Percentiles rank a stretch among this genome's conserved stretches.
These are phyloP conservation scores for Loris lydekkerianus DNA, from an alignment of 2,797 vertebrate species.

Conservation along the genomic window DNA sequence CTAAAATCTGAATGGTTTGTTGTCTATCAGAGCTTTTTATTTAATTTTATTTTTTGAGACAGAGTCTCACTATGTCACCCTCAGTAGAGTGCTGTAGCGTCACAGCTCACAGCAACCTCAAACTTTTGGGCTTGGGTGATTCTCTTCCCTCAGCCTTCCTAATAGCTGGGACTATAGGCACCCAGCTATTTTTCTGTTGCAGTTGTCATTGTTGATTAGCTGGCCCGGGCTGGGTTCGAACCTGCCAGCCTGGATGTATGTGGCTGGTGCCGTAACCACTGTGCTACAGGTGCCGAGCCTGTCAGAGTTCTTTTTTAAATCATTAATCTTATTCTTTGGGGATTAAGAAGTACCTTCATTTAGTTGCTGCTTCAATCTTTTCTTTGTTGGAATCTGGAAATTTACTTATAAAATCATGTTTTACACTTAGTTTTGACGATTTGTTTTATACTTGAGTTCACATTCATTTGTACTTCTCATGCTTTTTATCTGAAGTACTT, in stretches of 20 bases:
- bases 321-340: neutral
- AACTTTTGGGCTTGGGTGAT: too few relatives aligned
- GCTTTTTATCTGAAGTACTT: neutral
- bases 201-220: too few relatives aligned
- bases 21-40: neutral
- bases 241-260: too few relatives aligned
- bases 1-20: neutral
- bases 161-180: too few relatives aligned
- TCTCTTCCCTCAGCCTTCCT: too few relatives aligned
- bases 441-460: neutral
- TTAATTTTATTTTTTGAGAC: neutral
- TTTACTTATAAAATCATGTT: conserved; percentile 26
- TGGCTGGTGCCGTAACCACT: too few relatives aligned
- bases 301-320: neutral
- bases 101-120: too few relatives aligned
- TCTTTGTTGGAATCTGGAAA: conserved; percentile 10
- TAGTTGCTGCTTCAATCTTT: neutral
- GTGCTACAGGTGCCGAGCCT: too few relatives aligned
- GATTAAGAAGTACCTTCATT: conserved; percentile 43
- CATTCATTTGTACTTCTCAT: neutral
- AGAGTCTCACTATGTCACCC: too few relatives aligned
- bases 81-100: too few relatives aligned
- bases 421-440: conserved; percentile 22
- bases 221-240: too few relatives aligned
- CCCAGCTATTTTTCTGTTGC: neutral